Evolutionary conservation across 2,797 vertebrate species (phyloP), one percentile per base, ranked within the genome.

Genomic region (Adrianichthys oophorus): DNA sequence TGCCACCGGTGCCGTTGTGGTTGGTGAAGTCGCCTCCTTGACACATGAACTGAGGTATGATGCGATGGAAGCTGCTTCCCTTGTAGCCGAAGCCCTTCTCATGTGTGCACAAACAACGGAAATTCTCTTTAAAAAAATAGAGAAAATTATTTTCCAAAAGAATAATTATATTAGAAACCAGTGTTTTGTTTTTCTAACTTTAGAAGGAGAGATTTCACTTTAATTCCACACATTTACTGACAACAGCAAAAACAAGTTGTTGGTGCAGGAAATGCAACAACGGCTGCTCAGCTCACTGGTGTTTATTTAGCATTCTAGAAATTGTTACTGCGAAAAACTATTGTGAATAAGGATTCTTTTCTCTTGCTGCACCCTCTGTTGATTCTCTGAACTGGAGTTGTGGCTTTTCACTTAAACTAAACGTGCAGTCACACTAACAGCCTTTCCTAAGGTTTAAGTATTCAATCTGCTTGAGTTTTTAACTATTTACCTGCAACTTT

Each of bases 31-130:
- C 97, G 0, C 97, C 97, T 0, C 94, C 97, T 83, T 99, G 98
- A 77, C 95, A 98, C 98, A 99, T 99, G 79, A 99, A 99, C 92
- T 98, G 97, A 26, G 98, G 98, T 64, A 99, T 98, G 85, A 99
- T 52, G 3, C 97, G 93, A 74, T 99, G 96, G 74, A 99, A 96
- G 83, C 98, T 94, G 92, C 96, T 96, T 41, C 98, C 98, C 43
- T 99, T 99, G 83, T 92, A 99, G 79, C 98, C 97, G 3, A 98
- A 98, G 8, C 96, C 97, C 19, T 95, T 98, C 81, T 99, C 97
- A 0, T 98, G 97, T 17, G 96, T 98, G 77, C 98, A 99, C 53
- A 99, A 85, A 73, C 96, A 97, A 53, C 95, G 96, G 88, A 99
- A 99, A 74, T 99, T 99, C 82, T 99, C 98, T 99, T 70, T 0